Conservation (phyloP, 2,797 vertebrate genomes). For the Otus scops region DNA sequence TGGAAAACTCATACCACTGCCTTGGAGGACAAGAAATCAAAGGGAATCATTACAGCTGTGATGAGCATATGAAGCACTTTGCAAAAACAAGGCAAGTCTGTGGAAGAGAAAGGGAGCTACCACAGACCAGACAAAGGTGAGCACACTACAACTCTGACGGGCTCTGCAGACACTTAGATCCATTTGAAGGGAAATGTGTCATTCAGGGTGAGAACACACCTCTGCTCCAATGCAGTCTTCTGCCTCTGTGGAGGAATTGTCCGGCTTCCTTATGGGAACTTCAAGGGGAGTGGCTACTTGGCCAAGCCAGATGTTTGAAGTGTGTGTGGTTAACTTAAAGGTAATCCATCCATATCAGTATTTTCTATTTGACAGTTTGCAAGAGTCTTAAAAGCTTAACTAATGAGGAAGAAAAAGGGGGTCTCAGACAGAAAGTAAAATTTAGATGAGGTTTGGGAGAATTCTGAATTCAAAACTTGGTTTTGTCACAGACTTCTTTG, state of each 20-base stretch:
- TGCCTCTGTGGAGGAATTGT: background rate
- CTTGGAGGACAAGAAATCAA: background rate
- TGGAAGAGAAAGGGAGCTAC: background rate
- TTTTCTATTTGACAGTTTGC: background rate
- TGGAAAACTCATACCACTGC: background rate
- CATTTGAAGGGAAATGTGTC: background rate
- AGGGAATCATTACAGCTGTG: background rate
- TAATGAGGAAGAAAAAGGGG: background rate
- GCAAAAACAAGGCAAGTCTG: background rate
- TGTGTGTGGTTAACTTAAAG: background rate
- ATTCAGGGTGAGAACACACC: background rate
- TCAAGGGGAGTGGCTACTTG: background rate
- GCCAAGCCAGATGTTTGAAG: background rate
- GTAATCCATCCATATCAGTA: background rate
- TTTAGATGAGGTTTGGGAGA: background rate
- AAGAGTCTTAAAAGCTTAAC: background rate
- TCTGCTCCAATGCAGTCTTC: background rate
- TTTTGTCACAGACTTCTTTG: background rate
- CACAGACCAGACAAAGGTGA: rapidly evolving
- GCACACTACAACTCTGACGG: background rate
- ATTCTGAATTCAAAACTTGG: background rate
- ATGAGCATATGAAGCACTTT: background rate
- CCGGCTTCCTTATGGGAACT: background rate
- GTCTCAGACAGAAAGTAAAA: background rate
- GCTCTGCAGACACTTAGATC: background rate